These are phyloP conservation scores for Avahi laniger DNA, from an alignment of 2,797 vertebrate genomes.

Conservation along the genomic window DNA sequence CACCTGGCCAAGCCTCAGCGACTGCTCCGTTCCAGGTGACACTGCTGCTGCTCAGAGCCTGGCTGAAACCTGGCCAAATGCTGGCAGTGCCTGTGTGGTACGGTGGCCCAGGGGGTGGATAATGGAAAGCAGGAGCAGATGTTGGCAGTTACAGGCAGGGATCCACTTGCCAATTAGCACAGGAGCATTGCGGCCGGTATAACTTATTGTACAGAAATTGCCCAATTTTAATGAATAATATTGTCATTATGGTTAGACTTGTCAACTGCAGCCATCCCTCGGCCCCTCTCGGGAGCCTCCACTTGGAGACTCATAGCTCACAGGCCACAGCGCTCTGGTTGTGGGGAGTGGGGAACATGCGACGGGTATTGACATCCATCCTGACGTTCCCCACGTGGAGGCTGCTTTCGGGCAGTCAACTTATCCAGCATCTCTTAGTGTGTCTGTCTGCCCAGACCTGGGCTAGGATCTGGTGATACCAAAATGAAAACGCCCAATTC, in stretches of 20 bases:
- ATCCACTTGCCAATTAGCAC: conserved; percentile 53
- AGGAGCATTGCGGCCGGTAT: conserved; percentile 50
- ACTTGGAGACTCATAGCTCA: rapidly evolving
- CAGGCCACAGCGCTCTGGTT: neutral
- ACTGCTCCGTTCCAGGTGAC: rapidly evolving
- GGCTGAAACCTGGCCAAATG: neutral
- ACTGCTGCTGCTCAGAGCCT: neutral
- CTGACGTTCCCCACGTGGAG: neutral
- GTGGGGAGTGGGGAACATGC: neutral
- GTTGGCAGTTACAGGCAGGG: neutral
- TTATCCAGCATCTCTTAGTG: rapidly evolving
- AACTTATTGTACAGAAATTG: neutral
- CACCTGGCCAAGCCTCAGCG: neutral
- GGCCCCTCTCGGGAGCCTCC: neutral
- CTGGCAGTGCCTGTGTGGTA: rapidly evolving
- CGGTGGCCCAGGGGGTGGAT: neutral
- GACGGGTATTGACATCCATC: neutral
- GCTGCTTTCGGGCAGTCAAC: rapidly evolving
- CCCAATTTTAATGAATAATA: neutral
- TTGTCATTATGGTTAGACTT: neutral
- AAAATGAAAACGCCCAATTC: neutral
- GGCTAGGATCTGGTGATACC: neutral
- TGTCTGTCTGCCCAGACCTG: neutral
- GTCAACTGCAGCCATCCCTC: neutral
- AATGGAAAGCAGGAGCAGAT: conserved; percentile 39